Conservation (phyloP, 1,140 invertebrate genomes). For the Seison nebaliae region DNA sequence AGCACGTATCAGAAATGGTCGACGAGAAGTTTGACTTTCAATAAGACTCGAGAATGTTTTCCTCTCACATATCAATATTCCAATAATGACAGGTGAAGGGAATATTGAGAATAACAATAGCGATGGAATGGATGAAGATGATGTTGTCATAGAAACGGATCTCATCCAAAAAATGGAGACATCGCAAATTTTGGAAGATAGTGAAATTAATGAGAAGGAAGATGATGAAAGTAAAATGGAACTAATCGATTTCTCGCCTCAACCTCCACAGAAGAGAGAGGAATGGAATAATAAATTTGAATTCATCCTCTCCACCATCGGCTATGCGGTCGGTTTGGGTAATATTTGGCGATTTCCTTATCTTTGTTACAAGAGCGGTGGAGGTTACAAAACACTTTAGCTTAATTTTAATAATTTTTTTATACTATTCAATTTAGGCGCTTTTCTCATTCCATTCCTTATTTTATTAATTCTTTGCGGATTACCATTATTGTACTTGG, state of each 20-base stretch:
- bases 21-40: too few relatives aligned
- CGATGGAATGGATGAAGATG: too few relatives aligned
- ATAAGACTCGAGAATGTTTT: too few relatives aligned
- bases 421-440: conserved; percentile 38
- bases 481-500: conserved; percentile 66
- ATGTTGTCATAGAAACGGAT: too few relatives aligned
- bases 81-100: too few relatives aligned
- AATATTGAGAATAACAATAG: too few relatives aligned
- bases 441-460: conserved; percentile 80
- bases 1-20: too few relatives aligned
- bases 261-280: conserved; percentile 13
- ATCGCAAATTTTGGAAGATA: too few relatives aligned
- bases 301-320: conserved; percentile 18
- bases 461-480: conserved; percentile 72
- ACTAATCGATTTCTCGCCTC: neutral
- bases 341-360: conserved; percentile 82
- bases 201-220: too few relatives aligned
- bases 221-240: too few relatives aligned
- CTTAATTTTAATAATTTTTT: neutral
- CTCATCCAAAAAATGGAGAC: too few relatives aligned
- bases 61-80: too few relatives aligned
- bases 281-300: conserved; percentile 17
- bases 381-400: conserved; percentile 33
- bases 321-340: conserved; percentile 29
- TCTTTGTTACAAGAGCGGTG: conserved; percentile 67